Evolutionary conservation across 1,140 invertebrate genomes (phyloP).

Genomic region (Lucilia sericata): DNA sequence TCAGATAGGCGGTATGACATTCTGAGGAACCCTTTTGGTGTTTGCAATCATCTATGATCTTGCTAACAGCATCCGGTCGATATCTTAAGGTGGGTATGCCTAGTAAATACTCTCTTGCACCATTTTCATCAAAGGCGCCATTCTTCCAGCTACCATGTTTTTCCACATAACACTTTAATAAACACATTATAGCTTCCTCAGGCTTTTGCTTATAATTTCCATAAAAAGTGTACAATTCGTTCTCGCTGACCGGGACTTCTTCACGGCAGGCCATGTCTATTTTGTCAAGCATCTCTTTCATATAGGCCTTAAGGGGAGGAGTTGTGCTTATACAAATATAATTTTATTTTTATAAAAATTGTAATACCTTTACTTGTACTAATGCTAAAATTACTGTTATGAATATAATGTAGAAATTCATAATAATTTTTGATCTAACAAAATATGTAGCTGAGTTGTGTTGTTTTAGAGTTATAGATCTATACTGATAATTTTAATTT

Average conservation of each 20-base stretch:
- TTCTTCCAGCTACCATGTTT: slow-evolving; percentile 57
- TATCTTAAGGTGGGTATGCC: slow-evolving; percentile 56
- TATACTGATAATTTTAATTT: too few relatives aligned
- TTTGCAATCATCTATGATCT: slow-evolving; percentile 59
- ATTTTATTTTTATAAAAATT: neutral
- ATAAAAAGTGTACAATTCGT: slow-evolving; percentile 58
- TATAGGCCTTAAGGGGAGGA: neutral
- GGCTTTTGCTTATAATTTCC: slow-evolving; percentile 51
- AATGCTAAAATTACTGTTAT: neutral
- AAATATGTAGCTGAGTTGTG: too few relatives aligned
- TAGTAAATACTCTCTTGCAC: slow-evolving; percentile 50
- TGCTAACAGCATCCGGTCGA: slow-evolving; percentile 54
- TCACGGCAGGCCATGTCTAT: slow-evolving; percentile 49
- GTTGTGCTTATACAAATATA: neutral
- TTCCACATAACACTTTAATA: slow-evolving; percentile 61
- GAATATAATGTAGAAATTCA: neutral
- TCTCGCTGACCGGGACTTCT: slow-evolving; percentile 53
- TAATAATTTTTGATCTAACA: too few relatives aligned
- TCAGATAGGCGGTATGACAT: slow-evolving; percentile 61
- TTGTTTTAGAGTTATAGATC: too few relatives aligned
- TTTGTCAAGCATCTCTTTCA: neutral
- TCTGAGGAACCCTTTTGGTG: slow-evolving; percentile 56
- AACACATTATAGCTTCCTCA: slow-evolving; percentile 58
- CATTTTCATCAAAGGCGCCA: slow-evolving; percentile 57
- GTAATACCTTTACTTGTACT: neutral